These are phyloP conservation scores for Myotis lucifugus DNA, from an alignment of 2,113 vertebrate genomes.

Conservation along the genomic window DNA sequence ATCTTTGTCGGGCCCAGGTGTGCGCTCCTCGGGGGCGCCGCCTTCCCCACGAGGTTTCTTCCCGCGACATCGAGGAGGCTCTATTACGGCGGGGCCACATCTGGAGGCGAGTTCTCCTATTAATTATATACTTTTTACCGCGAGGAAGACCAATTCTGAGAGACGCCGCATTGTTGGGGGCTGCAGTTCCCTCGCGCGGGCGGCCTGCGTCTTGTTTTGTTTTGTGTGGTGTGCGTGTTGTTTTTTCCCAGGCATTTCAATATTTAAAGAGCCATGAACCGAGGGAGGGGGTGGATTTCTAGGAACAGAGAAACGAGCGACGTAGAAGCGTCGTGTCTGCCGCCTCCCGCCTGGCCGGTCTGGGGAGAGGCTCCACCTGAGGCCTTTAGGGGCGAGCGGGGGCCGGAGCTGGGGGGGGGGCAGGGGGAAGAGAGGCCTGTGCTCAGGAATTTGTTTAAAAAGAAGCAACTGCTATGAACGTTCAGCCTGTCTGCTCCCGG, in stretches of 20 bases:
- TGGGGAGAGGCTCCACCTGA: not conserved
- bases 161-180: constrained; percentile 84
- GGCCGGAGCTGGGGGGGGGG: not conserved
- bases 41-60: constrained; percentile 93
- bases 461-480: constrained; percentile 25
- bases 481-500: constrained; percentile 73
- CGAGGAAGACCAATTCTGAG: constrained; percentile 89
- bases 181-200: constrained; percentile 82
- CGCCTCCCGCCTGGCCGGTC: not conserved
- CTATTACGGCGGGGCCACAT: constrained; percentile 99
- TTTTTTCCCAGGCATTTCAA: constrained; percentile 79
- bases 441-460: constrained; percentile 52
- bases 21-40: constrained; percentile 96
- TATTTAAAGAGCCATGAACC: constrained; percentile 83
- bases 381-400: not conserved
- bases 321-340: not conserved
- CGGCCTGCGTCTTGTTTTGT: constrained; percentile 79
- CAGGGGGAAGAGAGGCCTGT: not conserved
- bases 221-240: constrained; percentile 66
- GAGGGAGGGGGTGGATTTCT: constrained; percentile 38
- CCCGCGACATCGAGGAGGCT: constrained; percentile 96
- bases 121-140: constrained; percentile 91
- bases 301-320: constrained; percentile 47
- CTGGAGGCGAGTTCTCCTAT: constrained; percentile 95
- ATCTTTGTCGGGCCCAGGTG: constrained; percentile 99